phyloP scores from a whole-genome alignment of 2,888 invertebrate genomes.

The Andrena minutula region DNA sequence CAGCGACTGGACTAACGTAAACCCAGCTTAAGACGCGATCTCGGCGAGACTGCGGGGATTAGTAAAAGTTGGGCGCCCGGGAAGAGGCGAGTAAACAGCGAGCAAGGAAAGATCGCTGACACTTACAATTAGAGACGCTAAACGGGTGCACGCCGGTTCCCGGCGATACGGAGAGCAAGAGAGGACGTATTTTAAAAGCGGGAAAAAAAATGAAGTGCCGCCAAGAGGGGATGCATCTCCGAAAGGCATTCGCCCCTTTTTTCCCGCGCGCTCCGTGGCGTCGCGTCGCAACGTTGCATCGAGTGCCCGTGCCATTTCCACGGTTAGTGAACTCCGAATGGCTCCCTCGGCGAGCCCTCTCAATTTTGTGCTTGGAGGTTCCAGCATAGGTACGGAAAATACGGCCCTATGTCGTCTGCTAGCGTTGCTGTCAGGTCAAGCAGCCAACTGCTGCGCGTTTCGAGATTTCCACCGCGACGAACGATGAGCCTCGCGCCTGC shows the following conservation, averaged over 20 bases:
- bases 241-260: conserved; percentile 33
- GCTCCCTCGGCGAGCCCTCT: conserved; percentile 57
- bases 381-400: conserved; percentile 52
- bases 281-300: conserved; percentile 45
- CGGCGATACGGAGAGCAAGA: neutral
- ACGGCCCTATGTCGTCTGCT: conserved; percentile 53
- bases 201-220: conserved; percentile 46
- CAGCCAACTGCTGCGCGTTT: conserved; percentile 53
- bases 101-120: conserved; percentile 15
- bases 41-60: neutral
- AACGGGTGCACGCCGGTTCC: conserved; percentile 7
- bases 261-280: conserved; percentile 31
- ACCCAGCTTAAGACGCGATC: conserved; percentile 3
- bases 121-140: conserved; percentile 21
- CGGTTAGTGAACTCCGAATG: conserved; percentile 71
- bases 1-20: no score
- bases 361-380: conserved; percentile 63
- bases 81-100: neutral
- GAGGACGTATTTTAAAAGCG: conserved; percentile 35
- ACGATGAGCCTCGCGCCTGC: conserved; percentile 27
- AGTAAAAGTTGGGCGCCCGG: neutral
- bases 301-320: conserved; percentile 61
- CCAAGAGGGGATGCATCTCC: conserved; percentile 37
- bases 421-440: conserved; percentile 53
- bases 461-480: conserved; percentile 66